These are phyloP conservation scores for Melanotaenia trifasciata DNA, from an alignment of 2,797 vertebrate species.

Conservation along the genomic window DNA sequence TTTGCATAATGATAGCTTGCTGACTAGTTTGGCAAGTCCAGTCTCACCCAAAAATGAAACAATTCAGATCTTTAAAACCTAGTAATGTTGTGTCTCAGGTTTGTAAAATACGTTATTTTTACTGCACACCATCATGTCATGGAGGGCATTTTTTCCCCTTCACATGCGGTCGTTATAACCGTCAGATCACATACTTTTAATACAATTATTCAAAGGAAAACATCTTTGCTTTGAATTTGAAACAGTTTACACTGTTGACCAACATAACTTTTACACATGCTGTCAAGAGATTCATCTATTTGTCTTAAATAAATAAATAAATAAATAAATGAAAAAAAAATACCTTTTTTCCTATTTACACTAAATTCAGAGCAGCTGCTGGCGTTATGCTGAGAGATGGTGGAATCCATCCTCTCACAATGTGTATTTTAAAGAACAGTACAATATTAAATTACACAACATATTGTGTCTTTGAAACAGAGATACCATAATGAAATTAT, in stretches of 20 bases:
- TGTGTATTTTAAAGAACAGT: background rate
- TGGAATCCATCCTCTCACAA: background rate
- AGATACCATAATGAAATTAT: too few relatives aligned
- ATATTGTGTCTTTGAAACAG: background rate
- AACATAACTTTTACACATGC: too few relatives aligned
- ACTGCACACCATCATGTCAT: background rate
- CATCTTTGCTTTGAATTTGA: background rate
- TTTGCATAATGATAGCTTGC: background rate
- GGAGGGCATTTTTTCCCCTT: background rate
- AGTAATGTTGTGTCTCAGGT: background rate
- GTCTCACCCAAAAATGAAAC: background rate
- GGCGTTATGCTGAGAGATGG: background rate
- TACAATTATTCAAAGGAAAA: background rate
- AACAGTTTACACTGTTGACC: background rate
- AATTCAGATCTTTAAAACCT: background rate
- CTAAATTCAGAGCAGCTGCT: background rate
- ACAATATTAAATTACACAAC: background rate
- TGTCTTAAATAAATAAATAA: background rate
- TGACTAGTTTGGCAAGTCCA: background rate
- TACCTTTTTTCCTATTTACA: background rate
- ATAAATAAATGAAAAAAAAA: too few relatives aligned
- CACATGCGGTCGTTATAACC: background rate
- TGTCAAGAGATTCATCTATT: background rate
- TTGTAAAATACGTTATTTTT: background rate
- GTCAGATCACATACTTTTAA: background rate